Evolutionary conservation across 37 sponge, comb jelly and placozoan species (phyloP), one percentile per base, ranked within the genome.

Genomic region (Aplysina aerophoba): DNA sequence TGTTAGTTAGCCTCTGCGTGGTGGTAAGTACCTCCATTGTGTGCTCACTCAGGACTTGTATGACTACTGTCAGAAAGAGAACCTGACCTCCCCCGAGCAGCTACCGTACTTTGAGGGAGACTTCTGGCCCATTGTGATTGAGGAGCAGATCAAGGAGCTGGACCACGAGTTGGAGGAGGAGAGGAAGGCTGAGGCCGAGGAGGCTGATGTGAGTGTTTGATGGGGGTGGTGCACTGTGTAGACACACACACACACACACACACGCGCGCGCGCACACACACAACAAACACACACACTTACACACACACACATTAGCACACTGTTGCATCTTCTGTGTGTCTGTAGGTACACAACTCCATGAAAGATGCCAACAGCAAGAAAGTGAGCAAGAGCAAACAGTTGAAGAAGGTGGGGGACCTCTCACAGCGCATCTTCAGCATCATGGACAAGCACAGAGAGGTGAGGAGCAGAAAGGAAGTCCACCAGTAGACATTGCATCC

Each of bases 71-170:
- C 79, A 85, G 21, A 94, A 98, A 25, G 92, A 94, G 16, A 89
- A 91, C 8, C 33, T 95, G 54, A 91, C 91, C 64, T 90, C 84
- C 80, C 92, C 94, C n/a, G 91, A 88, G 59, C 92, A 93, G 57
- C 77, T 97, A 53, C 94, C 97, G 4, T 99, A 99, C 85, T 99
- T 99, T 90, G 99, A 99, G 79, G 99, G 99, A 17, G 99, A 99
- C 81, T 99, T 95, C 85, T 99, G 99, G 99, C 97, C 97, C 64
- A 95, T 97, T 67, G 89, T 97, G 11, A 83, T 99, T 11, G 99
- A 99, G 78, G 96, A 99, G 83, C 88, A 80, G 74, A 99, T 99
- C 80, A 93, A 95, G 88, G 97, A 99, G 56, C 77, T 99, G 59
- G 97, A 97, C 73, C 88, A 91, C 50, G 98, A 98, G 73, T 88